Evolutionary conservation across 92 coral and sea anemone species (phyloP).

Genomic region (Anthopleura xanthogrammica): DNA sequence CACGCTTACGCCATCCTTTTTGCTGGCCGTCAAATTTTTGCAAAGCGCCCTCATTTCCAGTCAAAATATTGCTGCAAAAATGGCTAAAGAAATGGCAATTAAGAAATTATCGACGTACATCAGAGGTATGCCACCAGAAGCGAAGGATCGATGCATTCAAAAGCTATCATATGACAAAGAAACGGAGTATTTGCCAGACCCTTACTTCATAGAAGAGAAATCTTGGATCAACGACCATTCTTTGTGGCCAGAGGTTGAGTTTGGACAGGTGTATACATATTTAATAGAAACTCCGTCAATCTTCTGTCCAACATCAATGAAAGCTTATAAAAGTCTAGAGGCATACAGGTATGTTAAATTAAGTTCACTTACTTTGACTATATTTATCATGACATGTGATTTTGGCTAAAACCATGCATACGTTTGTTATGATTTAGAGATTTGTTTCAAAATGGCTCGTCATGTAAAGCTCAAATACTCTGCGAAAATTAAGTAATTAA

Average conservation of each 20-base stretch:
- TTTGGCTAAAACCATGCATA: no score
- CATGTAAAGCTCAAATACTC: no score
- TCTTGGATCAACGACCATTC: constrained; percentile 47
- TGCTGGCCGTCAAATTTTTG: no score
- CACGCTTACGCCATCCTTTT: no score
- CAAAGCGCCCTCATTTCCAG: no score
- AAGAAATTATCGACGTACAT: constrained; percentile 12
- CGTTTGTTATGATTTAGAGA: no score
- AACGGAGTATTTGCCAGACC: constrained; percentile 24
- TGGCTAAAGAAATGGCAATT: no score
- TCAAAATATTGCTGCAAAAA: no score
- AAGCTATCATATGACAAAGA: background rate
- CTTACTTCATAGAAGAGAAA: constrained; percentile 20
- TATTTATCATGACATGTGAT: no score
- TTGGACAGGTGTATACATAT: constrained; percentile 41
- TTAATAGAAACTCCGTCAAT: constrained; percentile 40
- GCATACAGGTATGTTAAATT: constrained; percentile 26
- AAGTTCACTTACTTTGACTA: no score
- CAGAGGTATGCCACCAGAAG: constrained; percentile 27
- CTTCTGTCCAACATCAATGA: constrained; percentile 38
- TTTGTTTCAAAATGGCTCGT: no score
- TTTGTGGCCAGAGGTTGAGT: constrained; percentile 42
- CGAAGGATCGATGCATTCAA: constrained; percentile 2
- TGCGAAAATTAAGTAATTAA: no score
- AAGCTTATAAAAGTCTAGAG: constrained; percentile 46